Conservation (phyloP, 2,888 invertebrate species). For the Euclidia mi region DNA sequence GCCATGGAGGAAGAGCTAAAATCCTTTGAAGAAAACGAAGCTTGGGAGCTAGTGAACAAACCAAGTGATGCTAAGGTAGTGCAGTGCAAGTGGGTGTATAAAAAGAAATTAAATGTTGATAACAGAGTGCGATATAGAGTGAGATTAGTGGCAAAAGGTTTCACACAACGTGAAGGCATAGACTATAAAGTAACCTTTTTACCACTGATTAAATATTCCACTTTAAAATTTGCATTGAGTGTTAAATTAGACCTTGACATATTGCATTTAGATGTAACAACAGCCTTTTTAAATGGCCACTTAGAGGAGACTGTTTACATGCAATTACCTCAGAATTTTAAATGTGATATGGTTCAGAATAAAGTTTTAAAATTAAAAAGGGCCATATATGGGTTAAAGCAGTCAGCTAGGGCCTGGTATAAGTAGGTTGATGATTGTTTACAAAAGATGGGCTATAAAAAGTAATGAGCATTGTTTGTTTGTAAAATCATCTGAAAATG, state of each 20-base stretch:
- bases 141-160: slow-evolving; percentile 30
- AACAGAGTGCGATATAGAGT: background rate
- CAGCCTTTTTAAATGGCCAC: slow-evolving; percentile 17
- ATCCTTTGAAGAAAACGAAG: slow-evolving; percentile 41
- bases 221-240: slow-evolving; percentile 14
- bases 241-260: slow-evolving; percentile 8
- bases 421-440: slow-evolving; percentile 8
- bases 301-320: slow-evolving; percentile 13
- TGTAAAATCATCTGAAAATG: slow-evolving; percentile 6
- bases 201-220: background rate
- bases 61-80: slow-evolving; percentile 28
- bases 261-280: slow-evolving; percentile 12
- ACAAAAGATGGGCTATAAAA: background rate
- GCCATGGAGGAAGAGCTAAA: slow-evolving; percentile 39
- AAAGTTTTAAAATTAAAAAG: background rate
- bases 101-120: slow-evolving; percentile 18
- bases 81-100: slow-evolving; percentile 41
- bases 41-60: slow-evolving; percentile 40
- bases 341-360: background rate
- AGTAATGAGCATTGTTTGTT: slow-evolving; percentile 20
- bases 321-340: slow-evolving; percentile 6
- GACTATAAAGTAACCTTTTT: slow-evolving; percentile 19
- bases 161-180: slow-evolving; percentile 17
- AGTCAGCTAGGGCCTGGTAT: slow-evolving; percentile 1
- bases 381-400: slow-evolving; percentile 13